Conservation (phyloP, 2,113 vertebrate genomes). For the Xiphias gladius region DNA sequence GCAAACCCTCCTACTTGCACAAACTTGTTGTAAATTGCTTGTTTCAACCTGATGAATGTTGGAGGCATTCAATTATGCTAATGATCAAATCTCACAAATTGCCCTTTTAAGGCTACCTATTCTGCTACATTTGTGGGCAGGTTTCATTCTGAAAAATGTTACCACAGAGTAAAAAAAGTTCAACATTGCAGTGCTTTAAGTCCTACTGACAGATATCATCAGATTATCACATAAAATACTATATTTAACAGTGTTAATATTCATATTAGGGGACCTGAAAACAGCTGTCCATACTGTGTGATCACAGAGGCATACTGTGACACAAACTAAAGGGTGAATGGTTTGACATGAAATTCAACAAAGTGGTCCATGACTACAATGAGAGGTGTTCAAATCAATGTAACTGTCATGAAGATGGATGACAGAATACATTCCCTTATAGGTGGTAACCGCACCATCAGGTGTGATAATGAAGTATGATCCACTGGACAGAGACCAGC, state of each 20-base stretch:
- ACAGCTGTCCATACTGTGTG: background rate
- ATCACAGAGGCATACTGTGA: background rate
- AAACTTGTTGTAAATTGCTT: background rate
- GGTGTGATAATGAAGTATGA: background rate
- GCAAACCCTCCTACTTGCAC: background rate
- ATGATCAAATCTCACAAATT: background rate
- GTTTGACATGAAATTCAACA: background rate
- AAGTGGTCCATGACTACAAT: background rate
- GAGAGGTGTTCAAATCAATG: background rate
- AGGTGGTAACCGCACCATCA: too few relatives aligned
- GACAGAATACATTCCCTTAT: background rate
- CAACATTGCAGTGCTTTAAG: too few relatives aligned
- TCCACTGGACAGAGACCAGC: background rate
- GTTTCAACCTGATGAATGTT: too few relatives aligned
- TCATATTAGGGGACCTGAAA: background rate
- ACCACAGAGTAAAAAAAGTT: background rate
- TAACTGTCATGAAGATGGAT: background rate
- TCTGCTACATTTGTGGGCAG: background rate
- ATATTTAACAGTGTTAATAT: background rate
- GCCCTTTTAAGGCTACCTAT: background rate
- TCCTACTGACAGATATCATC: too few relatives aligned
- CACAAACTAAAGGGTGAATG: too few relatives aligned
- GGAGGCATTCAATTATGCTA: too few relatives aligned
- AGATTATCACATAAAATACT: background rate
- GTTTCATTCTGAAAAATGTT: background rate